phyloP scores from a whole-genome alignment of 2,797 vertebrate genomes.

The Melanotaenia trifasciata region DNA sequence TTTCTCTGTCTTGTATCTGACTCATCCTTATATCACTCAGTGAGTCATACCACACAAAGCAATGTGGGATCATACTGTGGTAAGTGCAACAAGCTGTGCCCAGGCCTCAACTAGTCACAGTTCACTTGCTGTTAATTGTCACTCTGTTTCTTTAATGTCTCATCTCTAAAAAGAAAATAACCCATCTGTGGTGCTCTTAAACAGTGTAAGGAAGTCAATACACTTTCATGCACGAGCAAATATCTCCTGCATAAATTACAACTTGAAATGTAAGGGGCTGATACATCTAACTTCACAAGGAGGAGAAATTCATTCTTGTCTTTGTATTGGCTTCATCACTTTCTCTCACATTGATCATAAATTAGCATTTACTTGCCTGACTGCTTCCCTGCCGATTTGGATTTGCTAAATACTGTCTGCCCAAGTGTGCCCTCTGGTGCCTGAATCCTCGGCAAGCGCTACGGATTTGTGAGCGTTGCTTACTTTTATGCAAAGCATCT shows the following conservation, averaged over 20 bases:
- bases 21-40: conserved; percentile 59
- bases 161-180: conserved; percentile 39
- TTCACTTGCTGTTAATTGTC: conserved; percentile 44
- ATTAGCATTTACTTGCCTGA: conserved; percentile 70
- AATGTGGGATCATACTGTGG: conserved; percentile 35
- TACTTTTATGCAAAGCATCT: conserved; percentile 64
- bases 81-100: conserved; percentile 46
- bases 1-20: conserved; percentile 52
- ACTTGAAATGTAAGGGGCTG: conserved; percentile 5
- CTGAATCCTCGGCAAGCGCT: conserved; percentile 47
- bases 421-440: conserved; percentile 68
- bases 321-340: conserved; percentile 32
- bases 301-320: conserved; percentile 25
- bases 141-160: conserved; percentile 31
- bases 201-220: conserved; percentile 12
- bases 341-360: conserved; percentile 51
- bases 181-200: conserved; percentile 9
- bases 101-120: conserved; percentile 43
- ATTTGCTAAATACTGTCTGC: conserved; percentile 65
- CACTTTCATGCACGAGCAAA: conserved; percentile 29
- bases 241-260: conserved; percentile 12
- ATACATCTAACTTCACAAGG: conserved; percentile 21
- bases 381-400: conserved; percentile 55
- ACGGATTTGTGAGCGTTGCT: conserved; percentile 61
- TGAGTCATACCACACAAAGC: conserved; percentile 53